Base-by-base conservation (phyloP, 2,797 vertebrate genomes). In the Gastrophryne carolinensis region DNA sequence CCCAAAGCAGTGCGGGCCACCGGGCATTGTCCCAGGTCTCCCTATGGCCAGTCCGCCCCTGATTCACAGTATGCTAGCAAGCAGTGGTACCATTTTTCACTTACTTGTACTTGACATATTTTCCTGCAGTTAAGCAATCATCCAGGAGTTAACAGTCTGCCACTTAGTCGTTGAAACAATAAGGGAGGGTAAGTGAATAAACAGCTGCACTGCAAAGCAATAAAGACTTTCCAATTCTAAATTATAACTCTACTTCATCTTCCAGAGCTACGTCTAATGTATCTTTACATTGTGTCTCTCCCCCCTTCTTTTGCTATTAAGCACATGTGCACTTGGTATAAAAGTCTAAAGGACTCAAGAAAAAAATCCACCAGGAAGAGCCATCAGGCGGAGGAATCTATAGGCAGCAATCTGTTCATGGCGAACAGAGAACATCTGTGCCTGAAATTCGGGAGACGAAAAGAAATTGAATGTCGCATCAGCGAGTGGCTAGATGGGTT, bases 271-370 rank as follows among this genome's bases (percentile, higher is more conserved):
- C 19, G 23, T 35, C 23, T 19, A 19, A 32, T 9, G 23, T 35
- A 10, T 4, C 56, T 11, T 11, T 34, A 4, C 19, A 19, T 58
- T 4, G n/a, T 19, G 5, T 17, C 4, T 32, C 17, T 27, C 54
- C 13, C 9, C 30, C 11, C 47, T n/a, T n/a, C n/a, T n/a, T 7
- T 60, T 49, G 12, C 17, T 50, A 12, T 39, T 49, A 21, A 49
- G 41, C 68, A 71, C 68, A 39, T 73, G 68, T 12, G 17, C 32
- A n/a, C 11, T 52, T 26, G 41, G 11, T 24, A 49, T 24, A 17
- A 15, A 37, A 21, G 29, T 24, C 37, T 29, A 17, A 39, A 21
- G 34, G 27, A 30, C 35, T 26, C 17, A 54, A 63, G 53, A 15
- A 73, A 63, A 53, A 15, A 73, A 47, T 44, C 57, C 56, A 39